Evolutionary conservation across 1,140 invertebrate genomes (phyloP).

Genomic region (Thaumetopoea pityocampa): DNA sequence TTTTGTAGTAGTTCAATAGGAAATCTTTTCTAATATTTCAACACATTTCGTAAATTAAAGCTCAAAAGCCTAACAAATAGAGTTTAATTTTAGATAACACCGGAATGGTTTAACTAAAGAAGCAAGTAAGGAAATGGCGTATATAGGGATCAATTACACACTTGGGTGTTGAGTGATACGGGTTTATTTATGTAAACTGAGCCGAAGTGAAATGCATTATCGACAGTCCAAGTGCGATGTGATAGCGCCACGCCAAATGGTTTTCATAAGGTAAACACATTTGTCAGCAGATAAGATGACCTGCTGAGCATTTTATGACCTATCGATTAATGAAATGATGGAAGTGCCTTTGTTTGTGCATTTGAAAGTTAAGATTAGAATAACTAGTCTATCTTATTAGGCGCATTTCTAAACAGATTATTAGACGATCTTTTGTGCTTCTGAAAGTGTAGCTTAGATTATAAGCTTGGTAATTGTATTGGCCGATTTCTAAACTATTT

Average conservation of each 20-base stretch:
- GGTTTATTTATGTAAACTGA: conserved; percentile 30
- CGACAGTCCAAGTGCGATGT: not conserved
- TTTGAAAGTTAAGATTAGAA: too few species aligned
- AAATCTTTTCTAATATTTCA: conserved; percentile 2
- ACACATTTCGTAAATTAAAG: not conserved
- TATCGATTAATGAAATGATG: too few species aligned
- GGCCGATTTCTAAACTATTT: too few species aligned
- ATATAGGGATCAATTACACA: conserved; percentile 49
- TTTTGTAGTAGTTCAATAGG: conserved; percentile 4
- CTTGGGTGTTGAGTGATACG: conserved; percentile 39
- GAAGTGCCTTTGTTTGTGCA: too few species aligned
- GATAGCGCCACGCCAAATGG: too few species aligned
- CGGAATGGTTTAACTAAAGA: not conserved
- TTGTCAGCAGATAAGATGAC: too few species aligned
- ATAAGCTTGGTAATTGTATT: too few species aligned
- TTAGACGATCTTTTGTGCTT: too few species aligned
- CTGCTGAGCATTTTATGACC: too few species aligned
- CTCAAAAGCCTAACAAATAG: not conserved
- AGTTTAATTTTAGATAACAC: conserved; percentile 10
- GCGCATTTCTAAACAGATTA: too few species aligned
- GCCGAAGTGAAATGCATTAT: not conserved
- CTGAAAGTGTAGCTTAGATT: too few species aligned
- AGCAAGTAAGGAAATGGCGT: conserved; percentile 19
- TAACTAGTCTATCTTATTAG: too few species aligned
- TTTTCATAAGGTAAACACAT: not conserved